A percentile compares a stretch with the other conserved stretches of the same genome.
Conservation (phyloP, 2,797 vertebrate species). For the Stomatorhinus walkeri region DNA sequence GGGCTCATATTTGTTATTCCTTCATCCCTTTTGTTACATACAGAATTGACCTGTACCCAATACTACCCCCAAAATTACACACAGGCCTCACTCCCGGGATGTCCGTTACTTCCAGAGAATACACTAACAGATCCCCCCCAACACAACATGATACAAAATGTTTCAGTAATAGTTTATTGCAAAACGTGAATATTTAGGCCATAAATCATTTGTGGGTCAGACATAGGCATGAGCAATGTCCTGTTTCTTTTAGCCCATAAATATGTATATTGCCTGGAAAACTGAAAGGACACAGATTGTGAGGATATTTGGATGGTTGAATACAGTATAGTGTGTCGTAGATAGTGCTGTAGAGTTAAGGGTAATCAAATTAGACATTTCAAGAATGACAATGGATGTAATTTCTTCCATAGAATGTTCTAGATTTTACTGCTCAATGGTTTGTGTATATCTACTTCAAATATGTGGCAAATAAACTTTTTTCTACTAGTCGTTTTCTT, state of each 20-base stretch:
- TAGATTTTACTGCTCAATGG: conserved; percentile 10
- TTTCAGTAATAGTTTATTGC: background rate
- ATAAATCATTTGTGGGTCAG: background rate
- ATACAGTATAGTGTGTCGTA: background rate
- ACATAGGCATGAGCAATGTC: background rate
- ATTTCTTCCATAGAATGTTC: background rate
- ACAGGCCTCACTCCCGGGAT: background rate
- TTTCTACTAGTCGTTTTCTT: background rate
- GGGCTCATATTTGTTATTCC: background rate
- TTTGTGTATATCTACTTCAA: conserved; percentile 14
- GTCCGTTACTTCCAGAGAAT: background rate
- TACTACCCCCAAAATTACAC: background rate
- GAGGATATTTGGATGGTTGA: background rate
- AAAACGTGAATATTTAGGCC: background rate
- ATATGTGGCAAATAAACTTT: conserved; percentile 20
- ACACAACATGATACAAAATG: background rate
- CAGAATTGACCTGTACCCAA: background rate
- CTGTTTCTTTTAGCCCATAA: background rate
- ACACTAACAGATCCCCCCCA: background rate
- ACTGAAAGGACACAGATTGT: background rate
- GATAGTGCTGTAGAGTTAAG: background rate
- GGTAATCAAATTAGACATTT: conserved; percentile 5
- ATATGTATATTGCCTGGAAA: background rate
- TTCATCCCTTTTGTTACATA: background rate
- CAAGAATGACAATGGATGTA: background rate